Conservation (phyloP, 1,140 invertebrate genomes). For the Lineus longissimus region DNA sequence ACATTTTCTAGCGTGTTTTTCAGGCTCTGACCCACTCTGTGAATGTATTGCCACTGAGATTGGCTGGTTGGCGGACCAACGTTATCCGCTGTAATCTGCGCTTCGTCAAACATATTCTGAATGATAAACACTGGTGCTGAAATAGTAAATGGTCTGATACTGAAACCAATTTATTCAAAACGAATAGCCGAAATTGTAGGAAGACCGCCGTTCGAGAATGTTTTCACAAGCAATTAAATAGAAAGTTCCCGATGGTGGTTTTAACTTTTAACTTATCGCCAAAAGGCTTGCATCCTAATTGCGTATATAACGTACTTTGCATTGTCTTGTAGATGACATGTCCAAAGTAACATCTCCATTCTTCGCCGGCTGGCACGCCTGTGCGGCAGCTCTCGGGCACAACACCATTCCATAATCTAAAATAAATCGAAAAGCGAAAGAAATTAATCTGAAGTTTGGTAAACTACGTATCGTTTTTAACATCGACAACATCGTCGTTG, state of each 20-base stretch:
- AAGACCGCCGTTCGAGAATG: slow-evolving; percentile 19
- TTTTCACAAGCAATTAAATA: neutral
- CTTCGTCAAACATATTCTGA: slow-evolving; percentile 93
- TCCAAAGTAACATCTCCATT: slow-evolving; percentile 89
- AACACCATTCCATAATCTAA: slow-evolving; percentile 72
- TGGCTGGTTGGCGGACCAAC: slow-evolving; percentile 73
- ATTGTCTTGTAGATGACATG: slow-evolving; percentile 83
- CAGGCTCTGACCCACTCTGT: slow-evolving; percentile 76
- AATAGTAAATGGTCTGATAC: slow-evolving; percentile 22
- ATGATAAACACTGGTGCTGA: slow-evolving; percentile 86
- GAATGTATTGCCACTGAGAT: slow-evolving; percentile 89
- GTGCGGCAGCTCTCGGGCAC: slow-evolving; percentile 72
- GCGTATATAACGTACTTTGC: too few relatives aligned
- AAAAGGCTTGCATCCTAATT: too few relatives aligned
- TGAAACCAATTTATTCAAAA: too few relatives aligned
- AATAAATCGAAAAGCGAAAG: neutral
- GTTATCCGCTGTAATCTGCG: slow-evolving; percentile 80
- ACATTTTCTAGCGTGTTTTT: slow-evolving; percentile 79
- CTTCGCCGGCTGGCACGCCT: slow-evolving; percentile 64
- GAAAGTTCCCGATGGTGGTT: too few relatives aligned
- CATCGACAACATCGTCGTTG: too few relatives aligned
- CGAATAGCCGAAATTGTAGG: too few relatives aligned
- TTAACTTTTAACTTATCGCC: too few relatives aligned
- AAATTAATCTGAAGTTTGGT: too few relatives aligned
- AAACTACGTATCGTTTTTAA: too few relatives aligned